These are phyloP conservation scores for Leucopsar rothschildi DNA, from an alignment of 2,113 vertebrate species.

Conservation along the genomic window DNA sequence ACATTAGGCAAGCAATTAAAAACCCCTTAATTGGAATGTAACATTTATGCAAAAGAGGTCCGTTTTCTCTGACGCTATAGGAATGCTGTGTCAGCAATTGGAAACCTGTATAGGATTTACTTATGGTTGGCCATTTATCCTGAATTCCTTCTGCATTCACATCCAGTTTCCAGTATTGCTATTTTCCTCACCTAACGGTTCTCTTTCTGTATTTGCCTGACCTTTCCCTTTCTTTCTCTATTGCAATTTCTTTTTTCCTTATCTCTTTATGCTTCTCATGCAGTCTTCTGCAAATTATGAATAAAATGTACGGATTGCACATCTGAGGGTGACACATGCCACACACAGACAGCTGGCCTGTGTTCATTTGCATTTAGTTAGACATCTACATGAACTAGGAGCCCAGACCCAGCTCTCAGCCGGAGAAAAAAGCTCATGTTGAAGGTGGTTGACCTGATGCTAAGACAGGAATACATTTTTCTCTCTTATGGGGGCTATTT, in stretches of 20 bases:
- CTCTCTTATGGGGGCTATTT: neutral
- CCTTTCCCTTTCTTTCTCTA: neutral
- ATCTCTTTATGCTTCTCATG: neutral
- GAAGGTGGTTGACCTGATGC: neutral
- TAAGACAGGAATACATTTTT: neutral
- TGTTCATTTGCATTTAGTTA: neutral
- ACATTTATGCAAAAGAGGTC: neutral
- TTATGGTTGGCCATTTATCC: neutral
- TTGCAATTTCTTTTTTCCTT: neutral
- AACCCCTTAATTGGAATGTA: neutral
- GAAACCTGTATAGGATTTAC: neutral
- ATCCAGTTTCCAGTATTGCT: neutral
- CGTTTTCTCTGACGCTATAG: neutral
- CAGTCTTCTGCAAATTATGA: neutral
- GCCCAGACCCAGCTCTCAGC: neutral
- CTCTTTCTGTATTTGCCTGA: neutral
- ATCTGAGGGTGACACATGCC: neutral
- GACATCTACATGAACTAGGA: neutral
- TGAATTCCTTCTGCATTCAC: neutral
- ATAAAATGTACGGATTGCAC: neutral
- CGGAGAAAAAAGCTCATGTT: neutral
- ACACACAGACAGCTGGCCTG: neutral
- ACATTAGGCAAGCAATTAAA: neutral
- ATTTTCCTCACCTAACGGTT: neutral
- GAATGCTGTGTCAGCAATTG: neutral